These are phyloP conservation scores for Phytoseiulus persimilis DNA, from an alignment of 2,888 invertebrate genomes.

Conservation along the genomic window DNA sequence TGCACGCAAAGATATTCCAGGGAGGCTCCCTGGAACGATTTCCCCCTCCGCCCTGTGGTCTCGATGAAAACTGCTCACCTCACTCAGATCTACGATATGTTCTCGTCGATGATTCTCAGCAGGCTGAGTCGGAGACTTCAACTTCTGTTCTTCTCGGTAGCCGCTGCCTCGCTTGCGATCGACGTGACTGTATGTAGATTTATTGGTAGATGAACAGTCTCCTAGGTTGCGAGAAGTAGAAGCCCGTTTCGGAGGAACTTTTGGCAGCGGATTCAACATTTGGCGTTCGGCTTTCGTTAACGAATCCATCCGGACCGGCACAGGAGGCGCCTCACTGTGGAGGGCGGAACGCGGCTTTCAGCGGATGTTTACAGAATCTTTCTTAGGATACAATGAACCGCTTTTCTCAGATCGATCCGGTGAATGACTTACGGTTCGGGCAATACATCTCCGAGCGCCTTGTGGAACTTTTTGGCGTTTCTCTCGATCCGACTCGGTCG, in stretches of 20 bases:
- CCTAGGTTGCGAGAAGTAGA: neutral
- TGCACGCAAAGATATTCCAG: no score
- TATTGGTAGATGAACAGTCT: neutral
- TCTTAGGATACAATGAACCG: neutral
- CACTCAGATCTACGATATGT: neutral
- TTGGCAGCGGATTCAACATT: neutral
- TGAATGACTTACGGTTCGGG: constrained; percentile 7
- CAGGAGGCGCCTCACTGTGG: constrained; percentile 17
- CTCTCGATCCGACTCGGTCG: constrained; percentile 35
- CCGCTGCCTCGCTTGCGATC: neutral
- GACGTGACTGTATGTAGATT: neutral
- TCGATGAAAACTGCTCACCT: neutral
- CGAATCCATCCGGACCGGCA: constrained; percentile 26
- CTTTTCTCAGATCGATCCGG: neutral
- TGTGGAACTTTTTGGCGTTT: constrained; percentile 32
- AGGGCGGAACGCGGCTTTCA: neutral
- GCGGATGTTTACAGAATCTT: neutral
- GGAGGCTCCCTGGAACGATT: no score
- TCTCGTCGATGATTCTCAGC: neutral
- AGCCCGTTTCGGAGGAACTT: neutral
- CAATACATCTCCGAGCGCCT: constrained; percentile 11
- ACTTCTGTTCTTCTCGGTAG: neutral
- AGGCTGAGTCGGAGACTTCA: neutral
- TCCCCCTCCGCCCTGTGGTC: no score
- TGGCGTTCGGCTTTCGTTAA: constrained; percentile 26